phyloP scores from a whole-genome alignment of 2,888 invertebrate genomes.

The Capitulum mitella region DNA sequence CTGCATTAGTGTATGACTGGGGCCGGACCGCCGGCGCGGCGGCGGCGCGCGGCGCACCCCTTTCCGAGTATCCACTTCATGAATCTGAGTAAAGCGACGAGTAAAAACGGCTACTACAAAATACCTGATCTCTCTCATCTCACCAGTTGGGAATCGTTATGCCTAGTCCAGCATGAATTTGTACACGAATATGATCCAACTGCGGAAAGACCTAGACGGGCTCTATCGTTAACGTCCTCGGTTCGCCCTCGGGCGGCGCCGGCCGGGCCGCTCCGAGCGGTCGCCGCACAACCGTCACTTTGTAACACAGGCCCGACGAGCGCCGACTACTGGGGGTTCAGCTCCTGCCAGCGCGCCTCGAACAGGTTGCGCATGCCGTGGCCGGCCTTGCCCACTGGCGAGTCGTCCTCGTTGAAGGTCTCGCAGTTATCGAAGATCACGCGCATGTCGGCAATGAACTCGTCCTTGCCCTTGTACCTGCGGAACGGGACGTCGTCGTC shows the following conservation, averaged over 20 bases:
- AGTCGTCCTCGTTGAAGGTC: slow-evolving; percentile 96
- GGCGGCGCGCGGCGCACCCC: neutral
- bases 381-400: slow-evolving; percentile 93
- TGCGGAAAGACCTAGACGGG: slow-evolving; percentile 22
- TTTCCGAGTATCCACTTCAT: neutral
- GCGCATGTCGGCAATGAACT: slow-evolving; percentile 84
- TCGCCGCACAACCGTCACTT: neutral
- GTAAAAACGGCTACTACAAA: slow-evolving; percentile 14
- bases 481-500: no score
- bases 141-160: neutral
- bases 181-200: neutral
- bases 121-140: slow-evolving; percentile 15
- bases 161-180: slow-evolving; percentile 20
- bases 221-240: neutral
- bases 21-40: neutral
- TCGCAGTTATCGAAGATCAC: slow-evolving; percentile 97
- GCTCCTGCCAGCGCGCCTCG: slow-evolving; percentile 76
- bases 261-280: neutral
- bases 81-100: slow-evolving; percentile 18
- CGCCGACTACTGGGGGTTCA: neutral
- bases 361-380: slow-evolving; percentile 89
- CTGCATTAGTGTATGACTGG: neutral
- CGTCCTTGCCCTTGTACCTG: slow-evolving; percentile 87
- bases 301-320: neutral
- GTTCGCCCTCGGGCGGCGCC: neutral